Base-by-base conservation (phyloP, 2,888 invertebrate species). In the Eristalis intricaria region DNA sequence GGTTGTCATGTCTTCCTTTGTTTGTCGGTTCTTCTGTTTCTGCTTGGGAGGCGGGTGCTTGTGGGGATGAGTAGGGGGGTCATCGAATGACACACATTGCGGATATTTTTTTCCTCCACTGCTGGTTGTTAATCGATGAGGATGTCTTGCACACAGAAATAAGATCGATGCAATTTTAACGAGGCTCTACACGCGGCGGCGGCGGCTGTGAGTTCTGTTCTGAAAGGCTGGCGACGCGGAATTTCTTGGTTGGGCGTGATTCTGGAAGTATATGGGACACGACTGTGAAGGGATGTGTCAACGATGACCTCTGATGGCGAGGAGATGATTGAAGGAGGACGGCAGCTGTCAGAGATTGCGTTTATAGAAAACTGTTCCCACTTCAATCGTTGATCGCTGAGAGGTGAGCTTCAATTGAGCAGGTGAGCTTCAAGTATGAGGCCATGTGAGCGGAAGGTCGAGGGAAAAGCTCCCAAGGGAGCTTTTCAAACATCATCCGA, bases 1-100 rank as follows among this genome's bases (percentile, higher is more conserved):
- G 87, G 87, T 80, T 87, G 84, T 87, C 84, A 75, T 87, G 84
- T 87, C 79, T 68, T 83, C 76, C 70, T 76, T 83, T 83, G 79
- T 83, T 50, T 50, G 50, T 50, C 50, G 50, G 50, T 19, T 50
- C 50, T 50, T 50, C 19, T 19, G 68, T 13, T n/a, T n/a, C 4
- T 19, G 50, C 8, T 50, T 19, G 19, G 1, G 43, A 2, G 43
- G 43, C 7, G 43, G 43, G 43, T 15, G 43, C n/a, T 15, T 15
- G n/a, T n/a, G 19, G n/a, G 8, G 50, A 19, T 19, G 19, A 19
- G 50, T 19, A 1, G 5, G 50, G 19, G 19, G 19, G 19, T 50
- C 50, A 50, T 50, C 50, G 50, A 19, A 8, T 50, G 50, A 50
- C 50, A 50, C 50, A 50, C 19, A 50, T 50, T 50, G 50, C 50